Base-by-base conservation (phyloP, 2,888 invertebrate species). In the Melanostoma scalare region DNA sequence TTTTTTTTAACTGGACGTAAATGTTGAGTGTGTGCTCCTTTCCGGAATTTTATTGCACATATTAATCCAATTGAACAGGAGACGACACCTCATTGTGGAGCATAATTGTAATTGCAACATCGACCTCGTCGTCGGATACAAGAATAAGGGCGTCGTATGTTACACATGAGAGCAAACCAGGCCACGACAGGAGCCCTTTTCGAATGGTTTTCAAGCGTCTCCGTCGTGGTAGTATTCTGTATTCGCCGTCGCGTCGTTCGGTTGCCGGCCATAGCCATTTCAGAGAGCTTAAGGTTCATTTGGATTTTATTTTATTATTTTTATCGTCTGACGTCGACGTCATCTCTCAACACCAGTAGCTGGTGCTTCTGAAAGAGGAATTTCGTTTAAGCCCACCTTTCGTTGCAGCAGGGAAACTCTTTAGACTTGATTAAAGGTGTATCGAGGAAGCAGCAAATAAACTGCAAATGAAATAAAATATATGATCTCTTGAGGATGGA, bases 291-390 rank as follows among this genome's bases (percentile, higher is more conserved):
- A 46, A 36, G 35, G 42, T 40, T 33, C 61, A 10, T 75, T 50
- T 35, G 20, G 4, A 35, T 48, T 53, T 67, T 63, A 44, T 73
- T 79, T 60, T 74, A 44, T 79, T 63, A 42, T 72, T 75, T 80
- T 71, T 76, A 65, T 67, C 33, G 46, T 48, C 53, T 20, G 65
- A 71, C 38, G 65, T 65, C 52, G 60, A 71, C 52, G 76, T 76
- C 58, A 52, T 36, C 60, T 76, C 76, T 76, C 68, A 81, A 81
- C 77, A 81, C 81, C 77, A 71, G 81, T 81, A 81, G 81, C 81
- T 50, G 60, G 33, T 71, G 50, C 50, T 31, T 50, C 60, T 35
- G 38, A 3, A 63, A 52, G 40, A 63, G 71, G 36, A 65, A 61
- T 63, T 75, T 30, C 40, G 38, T 79, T 60, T 30, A 42, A 61